A percentile compares a stretch with the other conserved stretches of the same genome.
These are phyloP conservation scores for Scrobipalpa atriplicella DNA, from an alignment of 2,888 invertebrate species.

Conservation along the genomic window DNA sequence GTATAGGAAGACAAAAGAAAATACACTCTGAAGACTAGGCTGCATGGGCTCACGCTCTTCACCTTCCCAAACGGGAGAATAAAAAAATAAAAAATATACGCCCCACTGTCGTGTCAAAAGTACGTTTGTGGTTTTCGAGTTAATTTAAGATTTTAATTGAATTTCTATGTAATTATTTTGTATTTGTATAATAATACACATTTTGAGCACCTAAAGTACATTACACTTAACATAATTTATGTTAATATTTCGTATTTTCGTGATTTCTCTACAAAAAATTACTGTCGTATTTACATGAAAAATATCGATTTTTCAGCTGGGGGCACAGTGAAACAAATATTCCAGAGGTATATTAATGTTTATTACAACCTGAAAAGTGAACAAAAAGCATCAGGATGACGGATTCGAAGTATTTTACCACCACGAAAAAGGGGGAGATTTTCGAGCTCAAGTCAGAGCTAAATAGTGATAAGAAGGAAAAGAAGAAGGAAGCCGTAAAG, in stretches of 20 bases:
- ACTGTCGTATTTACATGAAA: slow-evolving; percentile 41
- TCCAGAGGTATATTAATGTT: background rate
- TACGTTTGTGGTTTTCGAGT: slow-evolving; percentile 38
- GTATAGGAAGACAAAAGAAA: no score
- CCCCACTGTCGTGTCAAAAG: slow-evolving; percentile 55
- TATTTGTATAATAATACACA: background rate
- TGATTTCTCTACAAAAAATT: background rate
- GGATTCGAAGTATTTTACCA: slow-evolving; percentile 99
- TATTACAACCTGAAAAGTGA: slow-evolving; percentile 20
- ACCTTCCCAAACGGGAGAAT: background rate
- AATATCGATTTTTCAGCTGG: slow-evolving; percentile 58
- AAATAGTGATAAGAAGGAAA: slow-evolving; percentile 99
- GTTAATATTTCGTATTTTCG: background rate
- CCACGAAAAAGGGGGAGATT: slow-evolving; percentile 99
- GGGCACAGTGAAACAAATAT: slow-evolving; percentile 28
- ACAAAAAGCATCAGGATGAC: slow-evolving; percentile 87
- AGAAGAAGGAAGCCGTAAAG: slow-evolving; percentile 99
- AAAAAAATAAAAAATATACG: no score
- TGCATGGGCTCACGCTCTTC: no score
- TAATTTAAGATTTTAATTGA: slow-evolving; percentile 32
- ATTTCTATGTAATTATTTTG: slow-evolving; percentile 10
- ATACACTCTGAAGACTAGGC: no score
- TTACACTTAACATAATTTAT: background rate
- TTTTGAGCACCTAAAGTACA: background rate
- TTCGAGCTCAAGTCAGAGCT: slow-evolving; percentile 99